Evolutionary conservation across 2,888 invertebrate species (phyloP).

Genomic region (Sphaerophoria rueppellii): DNA sequence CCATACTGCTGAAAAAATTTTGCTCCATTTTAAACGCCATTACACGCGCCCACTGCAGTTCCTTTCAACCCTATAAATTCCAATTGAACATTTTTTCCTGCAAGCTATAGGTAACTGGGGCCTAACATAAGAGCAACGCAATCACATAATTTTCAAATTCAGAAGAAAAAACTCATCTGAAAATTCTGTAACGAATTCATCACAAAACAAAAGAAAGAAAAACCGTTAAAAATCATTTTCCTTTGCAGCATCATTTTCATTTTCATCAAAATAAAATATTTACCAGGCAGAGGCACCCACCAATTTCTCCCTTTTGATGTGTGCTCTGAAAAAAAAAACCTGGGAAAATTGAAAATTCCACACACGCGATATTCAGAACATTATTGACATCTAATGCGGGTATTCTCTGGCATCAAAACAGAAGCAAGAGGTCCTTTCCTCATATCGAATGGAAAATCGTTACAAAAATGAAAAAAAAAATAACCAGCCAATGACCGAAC

Average conservation of each 20-base stretch:
- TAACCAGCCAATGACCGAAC: constrained; percentile 34
- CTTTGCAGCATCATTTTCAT: constrained; percentile 10
- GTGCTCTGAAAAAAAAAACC: background rate
- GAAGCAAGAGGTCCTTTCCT: background rate
- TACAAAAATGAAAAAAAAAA: constrained; percentile 40
- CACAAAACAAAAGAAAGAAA: background rate
- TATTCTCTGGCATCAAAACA: constrained; percentile 29
- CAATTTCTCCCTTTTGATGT: background rate
- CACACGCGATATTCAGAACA: constrained; percentile 13
- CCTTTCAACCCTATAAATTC: too few species aligned
- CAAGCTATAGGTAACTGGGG: too few species aligned
- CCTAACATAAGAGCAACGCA: too few species aligned
- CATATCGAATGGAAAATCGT: constrained; percentile 35
- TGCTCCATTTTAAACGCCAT: too few species aligned
- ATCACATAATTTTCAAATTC: too few species aligned
- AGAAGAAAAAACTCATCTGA: background rate
- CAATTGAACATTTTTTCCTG: too few species aligned
- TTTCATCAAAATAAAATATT: constrained; percentile 38
- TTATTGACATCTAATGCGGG: constrained; percentile 64
- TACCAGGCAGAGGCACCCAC: background rate
- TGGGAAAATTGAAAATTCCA: constrained; percentile 53
- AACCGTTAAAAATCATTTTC: background rate
- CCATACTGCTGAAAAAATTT: too few species aligned
- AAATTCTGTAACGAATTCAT: background rate
- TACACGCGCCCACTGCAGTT: too few species aligned